phyloP scores from a whole-genome alignment of 2,113 vertebrate genomes.

The Hemibagrus wyckioides region DNA sequence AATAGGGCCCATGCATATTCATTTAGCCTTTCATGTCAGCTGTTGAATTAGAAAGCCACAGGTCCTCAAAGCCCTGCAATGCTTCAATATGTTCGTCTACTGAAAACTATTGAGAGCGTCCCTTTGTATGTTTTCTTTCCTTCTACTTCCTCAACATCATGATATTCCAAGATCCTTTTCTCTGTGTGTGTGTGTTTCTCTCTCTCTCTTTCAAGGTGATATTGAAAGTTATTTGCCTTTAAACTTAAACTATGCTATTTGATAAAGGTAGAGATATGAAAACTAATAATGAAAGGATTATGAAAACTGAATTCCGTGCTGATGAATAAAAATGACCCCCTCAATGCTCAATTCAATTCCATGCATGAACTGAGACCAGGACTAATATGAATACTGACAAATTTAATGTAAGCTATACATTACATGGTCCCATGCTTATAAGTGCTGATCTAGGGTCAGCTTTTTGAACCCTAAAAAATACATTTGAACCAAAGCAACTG shows the following conservation, averaged over 20 bases:
- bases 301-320: constrained; percentile 28
- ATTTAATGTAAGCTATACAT: background rate
- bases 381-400: constrained; percentile 6
- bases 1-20: constrained; percentile 43
- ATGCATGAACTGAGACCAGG: background rate
- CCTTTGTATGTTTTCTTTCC: constrained; percentile 31
- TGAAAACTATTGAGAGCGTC: constrained; percentile 19
- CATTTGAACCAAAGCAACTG: background rate
- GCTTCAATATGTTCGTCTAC: constrained; percentile 36
- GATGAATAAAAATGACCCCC: constrained; percentile 41
- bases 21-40: constrained; percentile 52
- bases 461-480: background rate
- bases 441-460: background rate
- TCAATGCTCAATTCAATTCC: constrained; percentile 12
- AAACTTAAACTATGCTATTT: constrained; percentile 32
- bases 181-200: background rate
- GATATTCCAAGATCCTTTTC: constrained; percentile 29
- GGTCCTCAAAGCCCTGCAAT: constrained; percentile 26
- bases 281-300: constrained; percentile 50
- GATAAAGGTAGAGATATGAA: constrained; percentile 44
- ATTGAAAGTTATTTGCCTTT: constrained; percentile 38
- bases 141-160: constrained; percentile 19
- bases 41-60: constrained; percentile 44
- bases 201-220: constrained; percentile 18
- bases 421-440: background rate